A percentile compares a stretch with the other conserved stretches of the same genome.
Conservation (phyloP, 1,140 invertebrate genomes). For the Tenebrio molitor region DNA sequence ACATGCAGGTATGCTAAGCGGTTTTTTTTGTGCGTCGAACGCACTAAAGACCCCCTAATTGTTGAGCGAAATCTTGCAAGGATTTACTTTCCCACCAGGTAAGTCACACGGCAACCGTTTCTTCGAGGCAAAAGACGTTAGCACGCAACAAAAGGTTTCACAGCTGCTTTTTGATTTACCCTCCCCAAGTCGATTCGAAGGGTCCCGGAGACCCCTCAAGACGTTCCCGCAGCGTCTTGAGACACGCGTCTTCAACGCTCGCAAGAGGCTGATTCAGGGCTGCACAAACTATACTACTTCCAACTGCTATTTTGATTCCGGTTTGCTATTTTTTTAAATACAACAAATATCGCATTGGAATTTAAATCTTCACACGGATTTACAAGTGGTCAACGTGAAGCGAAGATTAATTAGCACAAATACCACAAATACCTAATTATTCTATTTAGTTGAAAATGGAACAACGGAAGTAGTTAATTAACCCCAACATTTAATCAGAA, state of each 20-base stretch:
- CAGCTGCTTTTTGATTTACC: constrained; percentile 62
- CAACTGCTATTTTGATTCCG: no score
- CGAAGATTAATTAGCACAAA: no score
- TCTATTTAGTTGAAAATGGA: no score
- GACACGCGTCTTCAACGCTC: constrained; percentile 50
- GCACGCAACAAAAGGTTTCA: constrained; percentile 53
- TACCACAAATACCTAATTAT: no score
- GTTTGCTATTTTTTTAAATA: not conserved
- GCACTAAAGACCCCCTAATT: constrained; percentile 38
- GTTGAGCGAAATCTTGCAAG: constrained; percentile 35
- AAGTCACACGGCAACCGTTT: constrained; percentile 52
- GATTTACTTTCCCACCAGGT: constrained; percentile 50
- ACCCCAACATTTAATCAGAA: no score
- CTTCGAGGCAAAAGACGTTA: constrained; percentile 60
- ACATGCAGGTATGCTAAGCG: constrained; percentile 41
- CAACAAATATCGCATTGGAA: no score
- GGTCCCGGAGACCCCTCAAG: constrained; percentile 48
- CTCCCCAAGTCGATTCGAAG: constrained; percentile 57
- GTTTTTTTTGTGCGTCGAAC: constrained; percentile 14
- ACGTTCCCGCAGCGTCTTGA: constrained; percentile 54
- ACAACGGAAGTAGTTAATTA: no score
- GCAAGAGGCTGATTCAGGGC: constrained; percentile 24
- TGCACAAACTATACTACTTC: constrained; percentile 37
- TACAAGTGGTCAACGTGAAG: no score
- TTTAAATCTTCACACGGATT: no score